Percentiles rank a stretch among this genome's conserved stretches.
Evolutionary conservation across 1,140 invertebrate genomes (phyloP).

Genomic region (Harpegnathos saltator): DNA sequence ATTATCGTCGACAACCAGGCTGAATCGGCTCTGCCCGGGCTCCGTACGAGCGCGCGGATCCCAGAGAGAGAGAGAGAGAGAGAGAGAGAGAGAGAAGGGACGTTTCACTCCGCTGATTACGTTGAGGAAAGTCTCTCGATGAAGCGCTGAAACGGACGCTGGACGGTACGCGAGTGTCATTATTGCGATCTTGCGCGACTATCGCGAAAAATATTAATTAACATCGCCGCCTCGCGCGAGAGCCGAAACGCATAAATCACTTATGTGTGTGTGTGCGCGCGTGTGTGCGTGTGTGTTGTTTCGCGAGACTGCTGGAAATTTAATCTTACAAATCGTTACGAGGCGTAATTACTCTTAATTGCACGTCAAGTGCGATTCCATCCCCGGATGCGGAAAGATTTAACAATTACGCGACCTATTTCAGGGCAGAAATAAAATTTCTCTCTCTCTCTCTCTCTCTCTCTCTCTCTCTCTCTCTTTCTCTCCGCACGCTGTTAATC

Average conservation of each 20-base stretch:
- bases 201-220: constrained; percentile 27
- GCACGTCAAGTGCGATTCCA: constrained; percentile 33
- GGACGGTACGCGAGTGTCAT: not conserved
- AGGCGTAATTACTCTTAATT: constrained; percentile 55
- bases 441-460: too few species aligned
- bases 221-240: not conserved
- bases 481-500: constrained; percentile 42
- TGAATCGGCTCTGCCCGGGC: too few species aligned
- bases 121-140: not conserved
- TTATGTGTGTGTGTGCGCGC: too few species aligned
- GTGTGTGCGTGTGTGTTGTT: too few species aligned
- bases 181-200: not conserved
- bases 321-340: constrained; percentile 48
- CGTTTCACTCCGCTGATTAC: not conserved
- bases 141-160: not conserved
- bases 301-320: constrained; percentile 9
- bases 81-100: too few species aligned
- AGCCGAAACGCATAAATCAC: constrained; percentile 24
- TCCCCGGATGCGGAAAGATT: constrained; percentile 25
- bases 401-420: constrained; percentile 53
- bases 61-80: too few species aligned
- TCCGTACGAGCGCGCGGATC: too few species aligned
- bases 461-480: too few species aligned
- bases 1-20: constrained; percentile 3
- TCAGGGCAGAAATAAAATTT: constrained; percentile 44